phyloP scores from a whole-genome alignment of 2,888 invertebrate genomes.

The Xestobium rufovillosum region DNA sequence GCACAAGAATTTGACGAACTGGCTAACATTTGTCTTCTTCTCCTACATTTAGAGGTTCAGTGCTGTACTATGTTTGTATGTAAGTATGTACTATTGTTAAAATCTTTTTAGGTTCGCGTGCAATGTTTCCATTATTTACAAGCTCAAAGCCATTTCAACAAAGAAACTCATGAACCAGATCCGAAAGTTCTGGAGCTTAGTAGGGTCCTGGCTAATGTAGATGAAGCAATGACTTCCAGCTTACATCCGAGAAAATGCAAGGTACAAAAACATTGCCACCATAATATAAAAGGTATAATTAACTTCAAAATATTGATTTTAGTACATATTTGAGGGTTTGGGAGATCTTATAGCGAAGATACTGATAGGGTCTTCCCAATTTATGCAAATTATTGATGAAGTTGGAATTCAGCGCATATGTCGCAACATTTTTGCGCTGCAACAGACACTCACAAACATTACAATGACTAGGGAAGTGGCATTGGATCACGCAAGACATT shows the following conservation, averaged over 20 bases:
- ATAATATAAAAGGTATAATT: too few relatives aligned
- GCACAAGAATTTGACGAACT: slow-evolving; percentile 80
- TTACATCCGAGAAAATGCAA: slow-evolving; percentile 71
- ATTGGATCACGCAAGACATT: slow-evolving; percentile 81
- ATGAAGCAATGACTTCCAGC: slow-evolving; percentile 67
- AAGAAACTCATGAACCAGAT: slow-evolving; percentile 70
- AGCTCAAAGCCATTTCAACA: slow-evolving; percentile 46
- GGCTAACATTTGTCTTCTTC: slow-evolving; percentile 82
- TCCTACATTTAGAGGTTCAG: slow-evolving; percentile 82
- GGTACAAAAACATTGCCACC: too few relatives aligned
- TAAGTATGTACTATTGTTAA: slow-evolving; percentile 8
- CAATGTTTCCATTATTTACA: slow-evolving; percentile 91
- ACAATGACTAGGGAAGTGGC: slow-evolving; percentile 75
- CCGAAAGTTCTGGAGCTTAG: slow-evolving; percentile 70
- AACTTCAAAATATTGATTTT: too few relatives aligned
- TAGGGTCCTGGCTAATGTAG: slow-evolving; percentile 67
- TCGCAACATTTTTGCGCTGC: slow-evolving; percentile 75
- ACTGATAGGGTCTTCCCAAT: slow-evolving; percentile 72
- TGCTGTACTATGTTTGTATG: slow-evolving; percentile 7
- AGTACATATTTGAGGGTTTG: slow-evolving; percentile 87
- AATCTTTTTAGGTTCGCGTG: slow-evolving; percentile 62
- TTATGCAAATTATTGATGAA: slow-evolving; percentile 72
- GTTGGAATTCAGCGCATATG: slow-evolving; percentile 78
- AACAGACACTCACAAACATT: slow-evolving; percentile 78
- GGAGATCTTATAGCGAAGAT: slow-evolving; percentile 73